Base-by-base conservation (phyloP, 2,797 vertebrate genomes). In the Danio choprae region DNA sequence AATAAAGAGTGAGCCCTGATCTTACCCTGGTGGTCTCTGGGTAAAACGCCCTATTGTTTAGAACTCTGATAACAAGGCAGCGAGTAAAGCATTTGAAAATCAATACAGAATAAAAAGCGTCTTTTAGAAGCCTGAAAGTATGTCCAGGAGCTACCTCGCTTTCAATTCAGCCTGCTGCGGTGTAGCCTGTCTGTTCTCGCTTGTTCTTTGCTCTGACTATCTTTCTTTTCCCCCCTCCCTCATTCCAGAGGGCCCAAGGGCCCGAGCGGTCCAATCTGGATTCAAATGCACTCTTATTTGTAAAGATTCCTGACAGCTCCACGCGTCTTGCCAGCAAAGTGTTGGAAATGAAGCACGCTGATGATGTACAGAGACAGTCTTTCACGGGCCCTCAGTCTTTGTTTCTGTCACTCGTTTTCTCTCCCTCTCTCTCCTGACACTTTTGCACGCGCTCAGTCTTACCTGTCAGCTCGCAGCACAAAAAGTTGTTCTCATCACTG, bases 51-150 rank as follows among this genome's bases (percentile, higher is more conserved):
- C 38, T 22, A 65, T 74, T 65, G 83, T 70, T 75, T 76, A 44
- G 55, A 83, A 77, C 74, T 81, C 62, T 48, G 79, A 77, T 83
- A 85, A 84, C 77, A 86, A 81, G 73, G 65, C 59, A 69, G 81
- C 79, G 68, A 65, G 79, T 73, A 80, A 81, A 70, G 76, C 58
- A 59, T 74, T 65, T 60, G 50, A 67, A 74, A 84, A 83, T 83
- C 79, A 79, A 76, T 83, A 63, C 4, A 16, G 67, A 65, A 81
- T 77, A 59, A 79, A 71, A 79, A 69, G n/a, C 5, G 44, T 16
- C 13, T 60, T 43, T 63, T 58, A 81, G 50, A 74, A 62, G 67
- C 46, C 65, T 79, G 75, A 81, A 60, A 77, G 81, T 53, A 38
- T 53, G 74, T 80, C 79, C 70, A 64, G 75, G 44, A 72, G 68